Conservation (phyloP, 2,113 vertebrate genomes). For the Hucho hucho region DNA sequence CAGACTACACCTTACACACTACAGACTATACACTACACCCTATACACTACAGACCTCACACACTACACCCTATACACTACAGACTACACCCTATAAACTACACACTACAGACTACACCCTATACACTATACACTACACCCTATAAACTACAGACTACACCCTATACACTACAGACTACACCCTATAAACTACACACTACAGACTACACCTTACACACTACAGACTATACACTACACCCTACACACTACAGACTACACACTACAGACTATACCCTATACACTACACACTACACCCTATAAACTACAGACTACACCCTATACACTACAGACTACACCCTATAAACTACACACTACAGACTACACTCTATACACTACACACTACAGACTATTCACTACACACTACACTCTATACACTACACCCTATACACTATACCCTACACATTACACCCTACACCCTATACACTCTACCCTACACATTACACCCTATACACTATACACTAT, state of each 20-base stretch:
- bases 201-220: neutral
- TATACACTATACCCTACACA: neutral
- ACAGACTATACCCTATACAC: too few relatives aligned
- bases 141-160: neutral
- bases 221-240: neutral
- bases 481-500: neutral
- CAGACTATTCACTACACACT: too few relatives aligned
- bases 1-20: neutral
- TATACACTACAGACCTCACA: neutral
- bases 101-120: neutral
- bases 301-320: too few relatives aligned
- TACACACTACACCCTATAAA: too few relatives aligned
- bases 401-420: neutral
- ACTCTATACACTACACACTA: too few relatives aligned
- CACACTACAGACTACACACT: neutral
- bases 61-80: neutral
- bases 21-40: neutral
- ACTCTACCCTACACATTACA: neutral
- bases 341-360: too few relatives aligned
- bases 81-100: neutral
- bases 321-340: too few relatives aligned
- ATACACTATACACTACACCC: too few relatives aligned
- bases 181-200: too few relatives aligned
- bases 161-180: neutral
- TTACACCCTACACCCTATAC: neutral